phyloP scores from a whole-genome alignment of 2,113 vertebrate species.

The Rostratula benghalensis region DNA sequence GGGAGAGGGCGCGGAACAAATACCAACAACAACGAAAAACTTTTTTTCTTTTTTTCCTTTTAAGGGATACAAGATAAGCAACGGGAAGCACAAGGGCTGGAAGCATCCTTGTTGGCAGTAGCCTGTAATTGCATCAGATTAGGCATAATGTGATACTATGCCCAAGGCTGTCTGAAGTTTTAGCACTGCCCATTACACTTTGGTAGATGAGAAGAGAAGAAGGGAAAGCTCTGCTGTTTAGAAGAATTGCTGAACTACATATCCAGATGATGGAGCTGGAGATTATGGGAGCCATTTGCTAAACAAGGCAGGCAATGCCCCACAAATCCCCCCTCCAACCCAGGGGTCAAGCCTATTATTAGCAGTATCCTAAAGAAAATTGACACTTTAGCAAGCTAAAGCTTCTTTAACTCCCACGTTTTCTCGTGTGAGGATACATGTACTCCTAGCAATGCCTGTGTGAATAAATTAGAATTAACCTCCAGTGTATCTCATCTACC shows the following conservation, averaged over 20 bases:
- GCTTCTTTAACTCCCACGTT: background rate
- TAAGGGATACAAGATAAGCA: conserved; percentile 29
- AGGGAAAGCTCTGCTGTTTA: background rate
- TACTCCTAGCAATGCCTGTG: background rate
- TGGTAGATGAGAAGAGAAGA: background rate
- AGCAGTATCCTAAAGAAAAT: background rate
- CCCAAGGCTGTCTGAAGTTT: background rate
- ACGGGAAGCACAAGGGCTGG: background rate
- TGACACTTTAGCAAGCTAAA: background rate
- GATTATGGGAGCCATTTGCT: background rate
- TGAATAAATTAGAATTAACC: background rate
- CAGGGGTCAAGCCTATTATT: background rate
- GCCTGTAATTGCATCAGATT: conserved; percentile 29
- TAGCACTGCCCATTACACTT: background rate
- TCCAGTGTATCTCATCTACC: background rate
- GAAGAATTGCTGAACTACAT: background rate
- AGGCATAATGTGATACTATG: conserved; percentile 27
- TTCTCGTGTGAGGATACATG: background rate
- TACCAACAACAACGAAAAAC: too few species aligned
- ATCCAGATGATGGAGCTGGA: background rate
- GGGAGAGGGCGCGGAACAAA: too few species aligned
- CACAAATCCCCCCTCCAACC: background rate
- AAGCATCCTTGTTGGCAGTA: background rate
- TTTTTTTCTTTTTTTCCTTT: background rate
- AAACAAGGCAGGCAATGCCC: background rate